These are phyloP conservation scores for Cactoblastis cactorum DNA, from an alignment of 2,888 invertebrate species.

Conservation along the genomic window DNA sequence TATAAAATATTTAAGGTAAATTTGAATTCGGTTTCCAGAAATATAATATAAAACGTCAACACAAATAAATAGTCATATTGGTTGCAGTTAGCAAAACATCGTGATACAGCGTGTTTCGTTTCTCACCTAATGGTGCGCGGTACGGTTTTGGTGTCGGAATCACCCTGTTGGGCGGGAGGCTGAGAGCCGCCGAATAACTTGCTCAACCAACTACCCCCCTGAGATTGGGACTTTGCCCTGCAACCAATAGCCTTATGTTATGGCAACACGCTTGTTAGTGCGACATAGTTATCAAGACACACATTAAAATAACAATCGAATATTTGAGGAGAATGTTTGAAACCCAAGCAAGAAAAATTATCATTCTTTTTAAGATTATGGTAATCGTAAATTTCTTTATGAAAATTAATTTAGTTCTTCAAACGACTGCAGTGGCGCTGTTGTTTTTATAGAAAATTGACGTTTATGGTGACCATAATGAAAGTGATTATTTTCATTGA, in stretches of 20 bases:
- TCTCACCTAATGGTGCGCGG: constrained; percentile 75
- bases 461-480: too few species aligned
- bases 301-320: background rate
- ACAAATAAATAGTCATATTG: constrained; percentile 7
- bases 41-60: background rate
- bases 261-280: constrained; percentile 30
- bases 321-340: too few species aligned
- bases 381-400: too few species aligned
- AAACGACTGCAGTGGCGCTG: too few species aligned
- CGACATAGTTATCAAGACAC: constrained; percentile 10
- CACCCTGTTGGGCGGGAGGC: constrained; percentile 51
- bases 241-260: constrained; percentile 61
- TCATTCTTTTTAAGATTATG: too few species aligned
- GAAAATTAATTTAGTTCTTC: too few species aligned
- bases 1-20: background rate
- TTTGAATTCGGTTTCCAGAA: background rate
- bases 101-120: background rate
- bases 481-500: too few species aligned
- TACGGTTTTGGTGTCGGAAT: constrained; percentile 52
- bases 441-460: too few species aligned
- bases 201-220: constrained; percentile 79
- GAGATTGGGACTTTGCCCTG: constrained; percentile 69
- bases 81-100: constrained; percentile 23
- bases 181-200: constrained; percentile 76
- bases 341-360: too few species aligned